Evolutionary conservation across 2,888 invertebrate genomes (phyloP).

Genomic region (Mesorhabditis sp.): DNA sequence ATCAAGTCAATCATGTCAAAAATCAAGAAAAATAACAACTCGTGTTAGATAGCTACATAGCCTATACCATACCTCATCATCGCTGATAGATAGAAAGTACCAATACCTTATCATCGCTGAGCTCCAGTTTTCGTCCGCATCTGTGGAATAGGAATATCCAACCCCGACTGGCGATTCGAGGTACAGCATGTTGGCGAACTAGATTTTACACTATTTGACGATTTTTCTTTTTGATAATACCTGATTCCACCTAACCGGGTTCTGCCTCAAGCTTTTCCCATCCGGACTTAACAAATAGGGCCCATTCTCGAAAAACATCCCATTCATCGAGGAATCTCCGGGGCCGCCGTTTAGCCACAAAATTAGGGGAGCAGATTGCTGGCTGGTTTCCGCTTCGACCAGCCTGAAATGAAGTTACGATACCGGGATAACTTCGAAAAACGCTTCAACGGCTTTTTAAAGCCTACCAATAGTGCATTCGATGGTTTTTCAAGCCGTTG

Average conservation of each 20-base stretch:
- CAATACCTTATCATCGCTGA: slow-evolving; percentile 35
- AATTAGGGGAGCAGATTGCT: slow-evolving; percentile 28
- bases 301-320: slow-evolving; percentile 60
- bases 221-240: slow-evolving; percentile 14
- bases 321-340: slow-evolving; percentile 60
- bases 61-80: no score
- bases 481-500: slow-evolving; percentile 55
- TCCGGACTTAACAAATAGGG: slow-evolving; percentile 55
- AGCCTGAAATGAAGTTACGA: slow-evolving; percentile 21
- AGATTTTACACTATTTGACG: slow-evolving; percentile 8
- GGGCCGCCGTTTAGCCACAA: slow-evolving; percentile 57
- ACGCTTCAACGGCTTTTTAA: background rate
- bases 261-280: slow-evolving; percentile 31
- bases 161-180: slow-evolving; percentile 65
- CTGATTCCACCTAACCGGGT: slow-evolving; percentile 51
- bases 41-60: background rate
- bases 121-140: slow-evolving; percentile 24
- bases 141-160: slow-evolving; percentile 63
- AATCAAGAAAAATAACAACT: background rate
- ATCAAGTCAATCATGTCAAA: slow-evolving; percentile 1
- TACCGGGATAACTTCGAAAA: background rate
- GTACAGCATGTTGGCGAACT: slow-evolving; percentile 63
- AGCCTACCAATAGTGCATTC: slow-evolving; percentile 59
- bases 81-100: background rate
- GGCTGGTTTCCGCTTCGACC: slow-evolving; percentile 30